Evolutionary conservation across 2,797 vertebrate genomes (phyloP), one percentile per base, ranked within the genome.

Genomic region (Cygnus olor): DNA sequence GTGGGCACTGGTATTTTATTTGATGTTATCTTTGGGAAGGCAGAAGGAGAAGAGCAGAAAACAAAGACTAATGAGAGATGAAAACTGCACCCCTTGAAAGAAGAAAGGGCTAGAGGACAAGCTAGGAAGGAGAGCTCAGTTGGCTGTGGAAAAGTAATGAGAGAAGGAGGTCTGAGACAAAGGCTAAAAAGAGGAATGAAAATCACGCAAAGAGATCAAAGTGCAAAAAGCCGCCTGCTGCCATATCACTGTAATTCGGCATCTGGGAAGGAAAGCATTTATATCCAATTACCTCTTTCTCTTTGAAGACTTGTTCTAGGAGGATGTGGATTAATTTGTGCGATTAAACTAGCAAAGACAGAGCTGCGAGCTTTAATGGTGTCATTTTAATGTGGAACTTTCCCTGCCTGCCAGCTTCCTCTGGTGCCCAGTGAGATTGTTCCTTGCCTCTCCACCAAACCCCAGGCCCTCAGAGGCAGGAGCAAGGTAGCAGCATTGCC

Each of bases 321-420:
- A 68, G 80, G 80, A 93, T 95, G 82, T 92, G 74, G 76, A 96
- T 95, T 94, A 93, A 89, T 97, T 97, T 94, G 96, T 94, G 93
- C 97, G 94, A 84, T 92, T 85, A 97, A 96, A 94, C 93, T 94
- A 93, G 91, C 84, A 90, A 96, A 96, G 93, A 94, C 22, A 80
- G 80, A 95, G 85, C 56, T 5, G 24, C 7, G 58, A 88, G 91
- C 65, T 87, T 89, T 91, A 92, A 93, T 88, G 83, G 66, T 69
- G 64, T 85, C 90, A 93, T 93, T 94, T 96, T 96, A 96, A 86
- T 73, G 69, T 13, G 90, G 94, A 80, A 57, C 51, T 76, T 96
- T 82, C 68, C 72, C 44, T 95, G 94, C 82, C 91, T 78, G 81
- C 72, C 85, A 85, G 73, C 60, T 89, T 84, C 80, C 71, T 93